Evolutionary conservation across 2,113 vertebrate species (phyloP).

Genomic region (Gracilinanus agilis): DNA sequence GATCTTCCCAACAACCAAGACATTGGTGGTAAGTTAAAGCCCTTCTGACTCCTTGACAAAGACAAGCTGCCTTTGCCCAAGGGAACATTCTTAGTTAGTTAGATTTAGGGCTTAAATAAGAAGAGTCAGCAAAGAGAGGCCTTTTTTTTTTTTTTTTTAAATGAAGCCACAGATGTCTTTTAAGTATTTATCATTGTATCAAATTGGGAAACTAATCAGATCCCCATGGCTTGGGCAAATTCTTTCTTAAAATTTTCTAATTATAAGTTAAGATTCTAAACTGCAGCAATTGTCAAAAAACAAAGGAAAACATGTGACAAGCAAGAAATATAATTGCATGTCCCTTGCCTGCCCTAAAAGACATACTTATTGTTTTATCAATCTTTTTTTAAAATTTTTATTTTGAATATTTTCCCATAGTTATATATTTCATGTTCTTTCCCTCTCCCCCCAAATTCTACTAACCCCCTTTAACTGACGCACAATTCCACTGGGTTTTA

Average conservation of each 20-base stretch:
- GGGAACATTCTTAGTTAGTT: constrained; percentile 40
- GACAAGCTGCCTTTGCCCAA: not conserved
- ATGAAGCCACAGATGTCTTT: constrained; percentile 82
- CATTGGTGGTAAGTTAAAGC: not conserved
- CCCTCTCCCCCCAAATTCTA: too few relatives aligned
- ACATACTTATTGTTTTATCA: not conserved
- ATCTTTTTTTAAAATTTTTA: too few relatives aligned
- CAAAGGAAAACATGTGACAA: constrained; percentile 72
- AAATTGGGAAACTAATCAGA: constrained; percentile 83
- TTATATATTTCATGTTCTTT: too few relatives aligned
- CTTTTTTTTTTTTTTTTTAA: constrained; percentile 80
- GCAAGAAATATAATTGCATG: constrained; percentile 73
- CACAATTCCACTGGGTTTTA: too few relatives aligned
- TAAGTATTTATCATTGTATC: constrained; percentile 80
- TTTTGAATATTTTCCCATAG: too few relatives aligned
- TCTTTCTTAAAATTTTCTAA: constrained; percentile 82
- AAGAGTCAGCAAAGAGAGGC: constrained; percentile 69
- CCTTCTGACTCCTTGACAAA: constrained; percentile 21
- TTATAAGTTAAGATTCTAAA: constrained; percentile 78
- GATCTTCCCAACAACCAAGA: constrained; percentile 48
- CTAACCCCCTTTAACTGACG: too few relatives aligned
- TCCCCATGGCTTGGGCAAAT: constrained; percentile 81
- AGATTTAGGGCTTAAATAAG: constrained; percentile 54
- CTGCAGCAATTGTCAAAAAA: constrained; percentile 79
- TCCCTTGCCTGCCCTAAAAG: not conserved